Conservation (phyloP, 2,888 invertebrate genomes). For the Trichacis sp. region DNA sequence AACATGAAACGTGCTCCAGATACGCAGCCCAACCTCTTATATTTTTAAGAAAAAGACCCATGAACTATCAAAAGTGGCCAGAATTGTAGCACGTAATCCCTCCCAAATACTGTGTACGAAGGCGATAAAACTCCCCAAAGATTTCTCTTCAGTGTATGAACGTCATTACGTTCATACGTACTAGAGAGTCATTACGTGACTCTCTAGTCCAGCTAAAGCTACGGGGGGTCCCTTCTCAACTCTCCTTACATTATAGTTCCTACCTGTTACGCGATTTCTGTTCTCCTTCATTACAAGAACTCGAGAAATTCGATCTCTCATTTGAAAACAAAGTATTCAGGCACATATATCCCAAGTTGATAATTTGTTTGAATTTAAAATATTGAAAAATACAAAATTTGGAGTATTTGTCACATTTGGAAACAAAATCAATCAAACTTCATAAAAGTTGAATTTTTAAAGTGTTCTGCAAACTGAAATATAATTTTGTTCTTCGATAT, state of each 20-base stretch:
- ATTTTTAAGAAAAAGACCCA: background rate
- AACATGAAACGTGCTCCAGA: slow-evolving; percentile 5
- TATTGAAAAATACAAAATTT: too few species aligned
- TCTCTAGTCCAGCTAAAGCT: slow-evolving; percentile 30
- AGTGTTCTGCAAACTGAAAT: too few species aligned
- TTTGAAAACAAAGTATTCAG: too few species aligned
- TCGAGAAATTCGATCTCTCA: background rate
- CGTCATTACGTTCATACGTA: too few species aligned
- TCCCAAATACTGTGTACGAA: slow-evolving; percentile 23
- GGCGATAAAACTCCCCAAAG: slow-evolving; percentile 24
- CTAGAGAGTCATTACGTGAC: slow-evolving; percentile 37
- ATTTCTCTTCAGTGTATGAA: slow-evolving; percentile 17
- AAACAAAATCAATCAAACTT: too few species aligned
- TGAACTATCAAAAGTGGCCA: background rate
- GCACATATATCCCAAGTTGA: too few species aligned
- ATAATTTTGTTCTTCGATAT: too few species aligned
- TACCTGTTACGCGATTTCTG: slow-evolving; percentile 12
- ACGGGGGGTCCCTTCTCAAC: slow-evolving; percentile 25
- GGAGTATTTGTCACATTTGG: too few species aligned
- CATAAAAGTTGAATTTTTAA: too few species aligned
- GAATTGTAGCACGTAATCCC: slow-evolving; percentile 28
- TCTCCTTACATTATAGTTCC: slow-evolving; percentile 21
- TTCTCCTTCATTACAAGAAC: background rate
- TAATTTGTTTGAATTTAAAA: too few species aligned
- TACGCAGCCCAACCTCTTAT: background rate